A percentile compares a stretch with the other conserved stretches of the same genome.
Conservation (phyloP, 2,113 vertebrate genomes). For the Lathamus discolor region DNA sequence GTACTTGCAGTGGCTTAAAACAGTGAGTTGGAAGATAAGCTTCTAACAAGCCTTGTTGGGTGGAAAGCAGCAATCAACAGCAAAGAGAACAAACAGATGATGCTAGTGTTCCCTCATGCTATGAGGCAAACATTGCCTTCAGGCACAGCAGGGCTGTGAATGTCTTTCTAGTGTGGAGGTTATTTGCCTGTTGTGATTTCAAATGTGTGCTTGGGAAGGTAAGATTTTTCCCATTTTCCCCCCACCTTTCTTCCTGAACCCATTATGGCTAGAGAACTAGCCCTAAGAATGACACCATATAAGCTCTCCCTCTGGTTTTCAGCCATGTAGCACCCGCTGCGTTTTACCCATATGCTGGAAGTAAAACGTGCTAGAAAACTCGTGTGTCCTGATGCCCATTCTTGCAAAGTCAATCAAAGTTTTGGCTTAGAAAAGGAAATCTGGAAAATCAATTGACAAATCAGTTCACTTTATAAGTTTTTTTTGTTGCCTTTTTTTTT, state of each 20-base stretch:
- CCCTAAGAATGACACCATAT: background rate
- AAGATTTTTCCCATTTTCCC: background rate
- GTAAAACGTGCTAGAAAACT: background rate
- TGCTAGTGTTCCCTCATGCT: background rate
- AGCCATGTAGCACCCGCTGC: too few species aligned
- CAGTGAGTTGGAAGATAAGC: background rate
- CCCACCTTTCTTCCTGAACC: background rate
- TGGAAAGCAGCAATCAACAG: background rate
- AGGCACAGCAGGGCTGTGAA: background rate
- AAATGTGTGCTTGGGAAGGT: background rate
- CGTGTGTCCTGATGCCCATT: rapidly evolving
- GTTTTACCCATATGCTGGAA: background rate
- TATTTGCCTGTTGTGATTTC: background rate
- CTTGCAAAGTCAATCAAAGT: background rate
- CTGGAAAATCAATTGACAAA: background rate
- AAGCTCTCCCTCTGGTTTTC: background rate
- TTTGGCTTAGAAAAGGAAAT: background rate
- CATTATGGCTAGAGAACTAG: rapidly evolving
- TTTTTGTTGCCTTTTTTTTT: background rate
- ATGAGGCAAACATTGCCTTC: background rate
- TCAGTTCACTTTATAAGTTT: background rate
- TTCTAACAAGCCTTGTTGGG: background rate
- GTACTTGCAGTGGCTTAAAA: background rate
- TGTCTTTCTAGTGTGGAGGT: background rate
- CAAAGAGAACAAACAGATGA: rapidly evolving